A percentile compares a stretch with the other conserved stretches of the same genome.
Evolutionary conservation across 2,113 vertebrate species (phyloP).

Genomic region (Atherinomorus stipes): DNA sequence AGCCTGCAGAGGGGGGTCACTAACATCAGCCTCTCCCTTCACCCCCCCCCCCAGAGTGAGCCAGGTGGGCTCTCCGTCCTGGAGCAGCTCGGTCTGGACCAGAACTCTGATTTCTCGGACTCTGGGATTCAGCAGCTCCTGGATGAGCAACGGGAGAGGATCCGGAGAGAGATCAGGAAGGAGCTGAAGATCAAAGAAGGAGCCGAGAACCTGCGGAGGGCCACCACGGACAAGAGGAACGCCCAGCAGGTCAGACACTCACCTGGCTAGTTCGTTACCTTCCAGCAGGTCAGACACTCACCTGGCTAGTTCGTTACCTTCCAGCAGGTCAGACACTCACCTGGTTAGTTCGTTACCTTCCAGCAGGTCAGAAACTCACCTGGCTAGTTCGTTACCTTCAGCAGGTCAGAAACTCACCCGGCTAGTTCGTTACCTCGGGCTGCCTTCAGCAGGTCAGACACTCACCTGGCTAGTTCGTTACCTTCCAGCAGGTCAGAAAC

Average conservation of each 20-base stretch:
- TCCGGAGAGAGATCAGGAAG: conserved; percentile 92
- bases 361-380: too few species aligned
- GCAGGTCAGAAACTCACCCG: too few species aligned
- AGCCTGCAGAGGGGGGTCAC: too few species aligned
- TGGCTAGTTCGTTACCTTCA: too few species aligned
- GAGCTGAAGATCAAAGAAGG: conserved; percentile 98
- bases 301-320: too few species aligned
- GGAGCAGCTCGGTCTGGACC: conserved; percentile 84
- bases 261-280: too few species aligned
- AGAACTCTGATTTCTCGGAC: conserved; percentile 87
- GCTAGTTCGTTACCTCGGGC: too few species aligned
- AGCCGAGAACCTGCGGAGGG: conserved; percentile 92
- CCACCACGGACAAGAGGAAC: conserved; percentile 90
- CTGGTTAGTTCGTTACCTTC: too few species aligned
- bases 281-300: too few species aligned
- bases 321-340: too few species aligned
- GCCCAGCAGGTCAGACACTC: conserved; percentile 78
- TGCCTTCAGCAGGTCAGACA: conserved; percentile 80
- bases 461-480: too few species aligned
- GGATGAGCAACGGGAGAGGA: conserved; percentile 89
- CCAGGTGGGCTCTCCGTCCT: conserved; percentile 82
- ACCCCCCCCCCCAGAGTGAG: conserved; percentile 83
- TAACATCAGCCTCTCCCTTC: too few species aligned
- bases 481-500: conserved; percentile 77
- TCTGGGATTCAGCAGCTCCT: conserved; percentile 88